Conservation (phyloP, 1,140 invertebrate genomes). For the Saccostrea cuccullata region DNA sequence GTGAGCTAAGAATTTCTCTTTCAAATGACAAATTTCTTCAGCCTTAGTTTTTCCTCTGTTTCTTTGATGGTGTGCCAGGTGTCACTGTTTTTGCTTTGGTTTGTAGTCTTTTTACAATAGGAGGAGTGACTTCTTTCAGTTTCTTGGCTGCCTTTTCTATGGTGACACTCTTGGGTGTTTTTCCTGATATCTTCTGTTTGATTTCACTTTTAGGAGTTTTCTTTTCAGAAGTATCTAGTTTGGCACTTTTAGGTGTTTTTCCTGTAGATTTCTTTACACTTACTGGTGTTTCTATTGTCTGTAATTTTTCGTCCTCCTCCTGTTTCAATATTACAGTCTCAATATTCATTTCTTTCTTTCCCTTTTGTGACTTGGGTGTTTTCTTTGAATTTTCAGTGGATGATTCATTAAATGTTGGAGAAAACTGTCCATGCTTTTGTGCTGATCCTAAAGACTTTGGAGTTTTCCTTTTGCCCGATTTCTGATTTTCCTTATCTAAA, state of each 20-base stretch:
- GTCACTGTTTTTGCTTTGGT: background rate
- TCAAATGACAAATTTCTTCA: too few species aligned
- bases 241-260: background rate
- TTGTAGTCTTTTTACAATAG: background rate
- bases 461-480: slow-evolving; percentile 15
- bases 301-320: background rate
- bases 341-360: background rate
- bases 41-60: background rate
- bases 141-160: slow-evolving; percentile 18
- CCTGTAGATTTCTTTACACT: background rate
- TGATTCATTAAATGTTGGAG: background rate
- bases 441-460: background rate
- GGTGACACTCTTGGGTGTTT: background rate
- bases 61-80: background rate
- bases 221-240: background rate
- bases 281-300: background rate
- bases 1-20: too few species aligned
- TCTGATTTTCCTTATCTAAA: slow-evolving; percentile 12
- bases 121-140: background rate
- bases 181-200: background rate
- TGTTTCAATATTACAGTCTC: background rate
- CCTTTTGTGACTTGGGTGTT: background rate
- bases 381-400: background rate
- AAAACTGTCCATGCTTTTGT: background rate
- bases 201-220: slow-evolving; percentile 13